phyloP scores from a whole-genome alignment of 1,140 invertebrate genomes.

The Choristoneura fumiferana region DNA sequence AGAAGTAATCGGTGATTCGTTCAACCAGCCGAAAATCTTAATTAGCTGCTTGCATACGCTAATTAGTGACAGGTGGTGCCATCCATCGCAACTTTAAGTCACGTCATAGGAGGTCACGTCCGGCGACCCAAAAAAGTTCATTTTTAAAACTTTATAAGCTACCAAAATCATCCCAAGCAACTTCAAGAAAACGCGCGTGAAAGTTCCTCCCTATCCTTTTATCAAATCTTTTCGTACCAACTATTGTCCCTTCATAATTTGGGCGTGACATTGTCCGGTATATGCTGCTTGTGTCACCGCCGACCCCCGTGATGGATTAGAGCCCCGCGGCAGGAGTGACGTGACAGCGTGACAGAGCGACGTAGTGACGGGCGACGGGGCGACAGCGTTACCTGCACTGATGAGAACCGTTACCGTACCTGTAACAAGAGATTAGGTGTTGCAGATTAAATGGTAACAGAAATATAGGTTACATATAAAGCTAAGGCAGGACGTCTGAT shows the following conservation, averaged over 20 bases:
- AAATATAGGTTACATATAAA: too few relatives aligned
- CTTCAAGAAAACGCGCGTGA: too few relatives aligned
- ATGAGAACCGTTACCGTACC: constrained; percentile 13
- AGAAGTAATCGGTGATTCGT: too few relatives aligned
- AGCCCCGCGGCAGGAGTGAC: not conserved
- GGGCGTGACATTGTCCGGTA: constrained; percentile 9
- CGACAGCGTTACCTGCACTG: constrained; percentile 4
- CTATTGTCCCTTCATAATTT: constrained; percentile 16
- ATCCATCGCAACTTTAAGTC: too few relatives aligned
- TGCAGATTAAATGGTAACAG: not conserved
- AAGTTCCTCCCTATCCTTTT: not conserved
- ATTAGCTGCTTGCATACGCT: too few relatives aligned
- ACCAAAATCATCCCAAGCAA: too few relatives aligned
- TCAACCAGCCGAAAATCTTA: too few relatives aligned
- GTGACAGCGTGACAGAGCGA: constrained; percentile 8
- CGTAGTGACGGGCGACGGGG: not conserved
- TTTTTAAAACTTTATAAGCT: too few relatives aligned
- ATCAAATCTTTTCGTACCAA: not conserved
- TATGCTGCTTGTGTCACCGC: not conserved
- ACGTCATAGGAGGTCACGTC: too few relatives aligned
- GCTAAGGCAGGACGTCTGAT: too few relatives aligned
- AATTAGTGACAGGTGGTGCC: too few relatives aligned
- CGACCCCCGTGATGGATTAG: constrained; percentile 16
- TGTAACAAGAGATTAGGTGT: not conserved
- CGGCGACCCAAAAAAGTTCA: too few relatives aligned